Evolutionary conservation across 2,888 invertebrate genomes (phyloP).

Genomic region (Cerceris rybyensis): DNA sequence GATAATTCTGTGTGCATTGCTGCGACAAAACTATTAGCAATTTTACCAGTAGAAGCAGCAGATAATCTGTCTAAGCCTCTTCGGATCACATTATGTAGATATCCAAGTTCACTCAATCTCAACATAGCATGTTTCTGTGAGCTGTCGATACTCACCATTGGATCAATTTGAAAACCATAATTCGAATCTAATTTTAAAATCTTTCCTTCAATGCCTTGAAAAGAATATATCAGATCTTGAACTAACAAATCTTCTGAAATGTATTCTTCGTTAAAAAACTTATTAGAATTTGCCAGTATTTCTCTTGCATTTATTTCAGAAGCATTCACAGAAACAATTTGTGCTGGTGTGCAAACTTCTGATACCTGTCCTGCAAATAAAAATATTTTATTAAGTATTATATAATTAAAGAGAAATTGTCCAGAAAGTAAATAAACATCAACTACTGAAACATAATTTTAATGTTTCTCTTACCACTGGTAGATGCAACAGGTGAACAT

Average conservation of each 20-base stretch:
- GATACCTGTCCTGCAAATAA: conserved; percentile 32
- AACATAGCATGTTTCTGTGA: conserved; percentile 86
- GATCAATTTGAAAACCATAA: conserved; percentile 86
- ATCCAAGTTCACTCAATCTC: conserved; percentile 93
- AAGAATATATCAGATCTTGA: conserved; percentile 91
- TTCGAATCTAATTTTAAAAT: conserved; percentile 87
- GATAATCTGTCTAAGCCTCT: conserved; percentile 88
- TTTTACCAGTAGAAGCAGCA: conserved; percentile 87
- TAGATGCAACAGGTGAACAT: conserved; percentile 72
- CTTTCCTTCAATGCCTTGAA: conserved; percentile 94
- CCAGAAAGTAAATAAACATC: background rate
- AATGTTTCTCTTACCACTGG: conserved; percentile 71
- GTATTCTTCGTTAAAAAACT: conserved; percentile 76
- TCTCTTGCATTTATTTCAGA: conserved; percentile 66
- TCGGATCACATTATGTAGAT: conserved; percentile 91
- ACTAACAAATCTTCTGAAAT: conserved; percentile 84
- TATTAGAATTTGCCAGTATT: conserved; percentile 59
- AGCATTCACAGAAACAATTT: conserved; percentile 70
- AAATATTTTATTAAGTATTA: background rate
- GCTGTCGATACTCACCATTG: conserved; percentile 83
- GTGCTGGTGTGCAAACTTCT: conserved; percentile 68
- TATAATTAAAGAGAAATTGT: background rate
- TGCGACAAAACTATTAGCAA: conserved; percentile 93
- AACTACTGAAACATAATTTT: background rate
- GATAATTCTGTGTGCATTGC: conserved; percentile 92